Base-by-base conservation (phyloP, 2,888 invertebrate genomes). In the Allolobophora icterica region DNA sequence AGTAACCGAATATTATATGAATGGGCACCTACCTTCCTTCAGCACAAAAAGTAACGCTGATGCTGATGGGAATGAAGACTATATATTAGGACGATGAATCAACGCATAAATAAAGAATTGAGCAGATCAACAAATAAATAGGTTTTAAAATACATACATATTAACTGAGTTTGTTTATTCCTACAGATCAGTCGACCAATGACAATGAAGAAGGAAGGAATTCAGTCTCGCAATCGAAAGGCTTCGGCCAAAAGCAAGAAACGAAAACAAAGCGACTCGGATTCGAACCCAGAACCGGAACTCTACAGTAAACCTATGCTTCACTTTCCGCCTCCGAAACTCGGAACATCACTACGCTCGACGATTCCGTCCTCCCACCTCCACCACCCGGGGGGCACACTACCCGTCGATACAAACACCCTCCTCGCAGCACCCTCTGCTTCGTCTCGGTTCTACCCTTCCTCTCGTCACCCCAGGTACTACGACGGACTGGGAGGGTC, bases 161-260 rank as follows among this genome's bases (percentile, higher is more conserved):
- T 17, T 52, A 52, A 24, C 24, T 2, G 19, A 30, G 4, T 34
- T 1, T 89, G 34, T 89, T 89, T 35, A 35, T 89, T 24, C 35
- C 1, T 33, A 13, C 13, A 89, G 89, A 89, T 40, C 15, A 89
- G 89, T 89, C 89, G 89, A 34, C 89, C 89, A 35, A 89, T 89
- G 38, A 89, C 89, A 15, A 89, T 89, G 89, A 89, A 89, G 89
- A 89, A 89, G 35, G 91, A 91, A 6, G 42, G 91, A 42, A 91
- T 91, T 30, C 91, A 91, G 52, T 90, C 90, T 24, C 71, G 91
- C 33, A 91, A 91, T 89, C 90, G 91, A 35, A 91, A 91, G 90
- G 40, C n/a, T 4, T 38, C 35, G n/a, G 40, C 24, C 30, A 89
- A 89, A 40, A 24, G 35, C 21, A 34, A 34, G 89, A 89, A 40